phyloP scores from a whole-genome alignment of 2,888 invertebrate species.

The Harpagoxenus sublaevis region DNA sequence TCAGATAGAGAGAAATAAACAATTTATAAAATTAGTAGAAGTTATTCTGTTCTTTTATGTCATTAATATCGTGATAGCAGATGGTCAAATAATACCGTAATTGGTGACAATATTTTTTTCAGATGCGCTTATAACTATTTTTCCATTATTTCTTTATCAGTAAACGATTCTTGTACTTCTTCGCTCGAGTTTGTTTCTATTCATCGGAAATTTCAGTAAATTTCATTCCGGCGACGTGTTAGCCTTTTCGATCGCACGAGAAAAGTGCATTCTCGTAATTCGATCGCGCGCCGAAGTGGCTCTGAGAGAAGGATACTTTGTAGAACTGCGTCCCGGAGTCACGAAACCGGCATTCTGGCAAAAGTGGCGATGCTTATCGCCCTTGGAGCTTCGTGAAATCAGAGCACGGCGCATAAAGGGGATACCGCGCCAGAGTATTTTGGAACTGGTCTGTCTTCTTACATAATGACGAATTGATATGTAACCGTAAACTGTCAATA shows the following conservation, averaged over 20 bases:
- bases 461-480: background rate
- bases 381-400: conserved; percentile 52
- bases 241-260: conserved; percentile 36
- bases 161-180: conserved; percentile 22
- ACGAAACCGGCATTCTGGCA: conserved; percentile 38
- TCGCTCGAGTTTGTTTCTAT: conserved; percentile 31
- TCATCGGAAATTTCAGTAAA: conserved; percentile 48
- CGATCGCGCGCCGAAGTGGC: conserved; percentile 57
- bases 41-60: background rate
- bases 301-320: conserved; percentile 59
- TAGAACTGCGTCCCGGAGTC: conserved; percentile 50
- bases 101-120: background rate
- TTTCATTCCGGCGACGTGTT: conserved; percentile 44
- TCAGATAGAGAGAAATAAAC: background rate
- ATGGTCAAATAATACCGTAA: background rate
- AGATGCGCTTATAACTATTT: background rate
- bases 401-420: conserved; percentile 13
- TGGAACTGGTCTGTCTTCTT: conserved; percentile 12
- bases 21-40: background rate
- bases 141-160: background rate
- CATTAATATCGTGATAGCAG: background rate
- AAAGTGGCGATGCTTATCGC: conserved; percentile 59
- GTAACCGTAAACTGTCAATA: background rate
- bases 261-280: conserved; percentile 56
- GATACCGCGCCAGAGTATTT: conserved; percentile 3